Base-by-base conservation (phyloP, 2,888 invertebrate genomes). In the Macropis europaea region DNA sequence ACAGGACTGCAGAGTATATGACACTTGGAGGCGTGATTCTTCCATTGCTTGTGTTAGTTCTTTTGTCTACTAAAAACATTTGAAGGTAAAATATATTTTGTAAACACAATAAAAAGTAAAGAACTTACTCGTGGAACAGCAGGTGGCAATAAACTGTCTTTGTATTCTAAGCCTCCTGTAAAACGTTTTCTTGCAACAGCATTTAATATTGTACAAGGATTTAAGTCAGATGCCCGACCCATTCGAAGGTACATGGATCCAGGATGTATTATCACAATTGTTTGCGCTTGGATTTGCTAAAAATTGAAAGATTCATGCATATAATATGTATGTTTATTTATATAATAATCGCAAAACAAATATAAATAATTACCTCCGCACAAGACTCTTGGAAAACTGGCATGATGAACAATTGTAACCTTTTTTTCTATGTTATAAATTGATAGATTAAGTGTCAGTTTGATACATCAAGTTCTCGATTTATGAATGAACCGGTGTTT, bases 211-310 rank as follows among this genome's bases (percentile, higher is more conserved):
- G 95, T 95, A 60, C 95, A 92, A 7, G 98, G 98, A 87, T 95
- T 93, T 2, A 97, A 91, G 89, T 98, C 98, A 0, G 97, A 97
- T 1, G 98, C 97, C 82, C 97, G 91, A 0, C 98, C 98, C 86
- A 98, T 95, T 72, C 97, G 92, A 22, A 98, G 92, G 89, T 97
- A 95, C 48, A 95, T 92, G 0, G 98, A 98, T 5, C 98, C 98
- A 17, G 98, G 98, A 87, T 98, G 98, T 61, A 98, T 97, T n/a
- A 98, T 95, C 67, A 99, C 95, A 40, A 97, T 95, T 69, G 95
- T 94, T 83, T 95, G 95, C 0, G 96, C 94, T 82, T 95, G 94
- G 74, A 95, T 93, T 88, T 94, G 94, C 91, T 94, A 90, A 73
- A 92, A 92, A 76, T 19, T 42, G 50, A 48, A 69, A 15, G 4